Base-by-base conservation (phyloP, 35 echinoderm and acorn worm genomes). In the Diadema setosum region DNA sequence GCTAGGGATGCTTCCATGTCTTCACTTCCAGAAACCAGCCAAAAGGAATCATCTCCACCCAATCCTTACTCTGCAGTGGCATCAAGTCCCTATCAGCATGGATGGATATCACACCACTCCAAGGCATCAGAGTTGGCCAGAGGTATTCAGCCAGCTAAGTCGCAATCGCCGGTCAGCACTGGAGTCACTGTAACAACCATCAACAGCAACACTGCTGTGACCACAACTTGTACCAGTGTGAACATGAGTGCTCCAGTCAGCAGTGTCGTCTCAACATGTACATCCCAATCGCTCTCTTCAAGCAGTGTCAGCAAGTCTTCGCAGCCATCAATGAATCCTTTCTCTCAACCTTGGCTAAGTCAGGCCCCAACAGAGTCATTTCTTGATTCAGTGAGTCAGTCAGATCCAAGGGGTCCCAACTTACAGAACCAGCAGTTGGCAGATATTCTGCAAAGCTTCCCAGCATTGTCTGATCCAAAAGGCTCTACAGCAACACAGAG, bases 21-120 rank as follows among this genome's bases (percentile, higher is more conserved):
- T 2, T 86, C 83, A 69, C 58, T 67, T 69, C 64, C 83, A 42
- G 27, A 64, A n/a, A 86, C 55, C 64, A 50, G 43, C 11, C 83
- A 86, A 44, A 67, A 86, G 16, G 42, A 61, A n/a, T 34, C 40
- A n/a, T 45, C 64, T 61, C 31, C 75, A 7, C 37, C 63, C 30
- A 67, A 9, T 48, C 33, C 57, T 33, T 29, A 45, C 24, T 42
- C 55, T 31, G 50, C 58, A 81, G 20, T 42, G 37, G 40, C 85
- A 39, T 55, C 50, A 26, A 52, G 26, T 40, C 44, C 58, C 27
- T 85, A 65, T 65, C 85, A 74, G 23, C 86, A 86, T 39, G 45
- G 69, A 5, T 93, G 91, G 91, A 93, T 93, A 33, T 87, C 84
- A 20, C 84, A 93, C 74, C 91, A 93, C 59, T 93, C 91, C 27